Conservation (phyloP, 2,113 vertebrate genomes). For the Natator depressus region DNA sequence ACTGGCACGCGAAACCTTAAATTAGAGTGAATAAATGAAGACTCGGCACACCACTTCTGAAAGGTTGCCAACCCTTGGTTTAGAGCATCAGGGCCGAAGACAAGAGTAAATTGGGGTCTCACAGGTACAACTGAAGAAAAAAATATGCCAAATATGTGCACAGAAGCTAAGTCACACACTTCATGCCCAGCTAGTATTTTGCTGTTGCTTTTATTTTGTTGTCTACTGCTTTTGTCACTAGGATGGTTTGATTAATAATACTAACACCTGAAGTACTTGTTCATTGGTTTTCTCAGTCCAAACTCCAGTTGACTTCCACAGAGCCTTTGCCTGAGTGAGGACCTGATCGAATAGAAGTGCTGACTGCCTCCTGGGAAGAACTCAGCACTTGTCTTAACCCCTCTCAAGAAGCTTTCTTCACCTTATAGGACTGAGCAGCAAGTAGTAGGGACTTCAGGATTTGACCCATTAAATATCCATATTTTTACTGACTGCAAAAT, state of each 20-base stretch:
- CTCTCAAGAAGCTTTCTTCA: conserved; percentile 10
- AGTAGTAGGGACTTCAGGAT: not conserved
- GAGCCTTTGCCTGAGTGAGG: not conserved
- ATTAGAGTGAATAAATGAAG: too few species aligned
- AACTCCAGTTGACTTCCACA: not conserved
- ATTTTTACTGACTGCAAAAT: not conserved
- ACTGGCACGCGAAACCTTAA: too few species aligned
- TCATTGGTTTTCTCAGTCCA: not conserved
- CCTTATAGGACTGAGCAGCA: not conserved
- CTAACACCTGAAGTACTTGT: not conserved
- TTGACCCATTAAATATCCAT: not conserved
- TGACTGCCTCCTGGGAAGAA: not conserved
- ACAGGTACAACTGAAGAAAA: not conserved
- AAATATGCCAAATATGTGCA: not conserved
- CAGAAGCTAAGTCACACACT: not conserved
- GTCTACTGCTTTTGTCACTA: accelerated
- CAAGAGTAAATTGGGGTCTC: not conserved
- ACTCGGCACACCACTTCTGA: too few species aligned
- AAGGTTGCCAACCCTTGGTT: too few species aligned
- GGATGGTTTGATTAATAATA: not conserved
- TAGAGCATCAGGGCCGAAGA: not conserved
- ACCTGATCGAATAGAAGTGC: not conserved
- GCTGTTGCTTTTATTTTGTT: not conserved
- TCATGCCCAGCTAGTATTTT: not conserved
- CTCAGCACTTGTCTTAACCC: not conserved